Evolutionary conservation across 2,888 invertebrate genomes (phyloP).

Genomic region (Drosophila sordidula): DNA sequence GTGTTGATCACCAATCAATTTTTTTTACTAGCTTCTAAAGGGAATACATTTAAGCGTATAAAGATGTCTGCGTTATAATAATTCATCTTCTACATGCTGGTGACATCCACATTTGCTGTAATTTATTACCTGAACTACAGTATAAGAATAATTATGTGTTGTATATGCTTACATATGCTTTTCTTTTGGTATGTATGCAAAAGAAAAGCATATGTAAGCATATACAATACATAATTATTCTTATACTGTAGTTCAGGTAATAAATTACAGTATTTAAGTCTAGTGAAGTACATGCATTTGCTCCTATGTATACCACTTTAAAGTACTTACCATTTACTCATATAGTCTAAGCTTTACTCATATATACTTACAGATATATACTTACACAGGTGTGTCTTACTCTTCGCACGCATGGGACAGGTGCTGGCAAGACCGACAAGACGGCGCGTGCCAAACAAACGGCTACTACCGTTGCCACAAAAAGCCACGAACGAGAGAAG

Average conservation of each 20-base stretch:
- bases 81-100: too few relatives aligned
- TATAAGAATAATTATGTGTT: not conserved
- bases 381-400: not conserved
- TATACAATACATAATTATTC: not conserved
- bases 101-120: too few relatives aligned
- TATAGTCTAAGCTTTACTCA: not conserved
- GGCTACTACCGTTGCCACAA: constrained; percentile 53
- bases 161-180: not conserved
- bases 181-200: too few relatives aligned
- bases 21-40: too few relatives aligned
- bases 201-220: too few relatives aligned
- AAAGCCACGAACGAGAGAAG: constrained; percentile 37
- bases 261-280: too few relatives aligned
- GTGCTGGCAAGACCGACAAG: constrained; percentile 43
- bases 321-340: not conserved
- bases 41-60: too few relatives aligned
- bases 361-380: not conserved
- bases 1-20: too few relatives aligned
- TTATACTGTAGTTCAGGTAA: too few relatives aligned
- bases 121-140: too few relatives aligned
- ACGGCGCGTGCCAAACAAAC: constrained; percentile 70
- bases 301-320: not conserved
- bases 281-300: not conserved
- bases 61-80: too few relatives aligned
- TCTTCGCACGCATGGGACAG: constrained; percentile 27